These are phyloP conservation scores for Calycopis cecrops DNA, from an alignment of 1,140 invertebrate genomes.

Conservation along the genomic window DNA sequence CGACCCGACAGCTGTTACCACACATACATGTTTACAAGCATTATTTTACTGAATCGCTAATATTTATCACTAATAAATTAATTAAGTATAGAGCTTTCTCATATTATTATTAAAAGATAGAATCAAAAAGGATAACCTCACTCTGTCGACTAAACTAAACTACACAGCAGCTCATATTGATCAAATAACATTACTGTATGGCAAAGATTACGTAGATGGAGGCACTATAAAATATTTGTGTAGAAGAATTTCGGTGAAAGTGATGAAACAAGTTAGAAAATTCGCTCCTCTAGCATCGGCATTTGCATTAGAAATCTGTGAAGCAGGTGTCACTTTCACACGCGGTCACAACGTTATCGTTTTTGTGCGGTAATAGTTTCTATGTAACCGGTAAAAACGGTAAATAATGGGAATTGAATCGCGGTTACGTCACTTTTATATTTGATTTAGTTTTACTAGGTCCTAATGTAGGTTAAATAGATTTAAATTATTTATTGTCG, in stretches of 20 bases:
- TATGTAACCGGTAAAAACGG: background rate
- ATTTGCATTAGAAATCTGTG: constrained; percentile 67
- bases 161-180: too few species aligned
- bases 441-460: too few species aligned
- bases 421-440: background rate
- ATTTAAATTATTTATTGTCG: too few species aligned
- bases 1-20: too few species aligned
- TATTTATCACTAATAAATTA: too few species aligned
- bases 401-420: background rate
- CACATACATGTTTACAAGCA: too few species aligned
- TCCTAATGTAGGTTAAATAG: too few species aligned
- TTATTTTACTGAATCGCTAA: background rate
- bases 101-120: too few species aligned
- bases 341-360: constrained; percentile 33
- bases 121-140: too few species aligned
- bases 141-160: too few species aligned
- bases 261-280: constrained; percentile 54
- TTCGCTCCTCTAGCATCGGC: constrained; percentile 56
- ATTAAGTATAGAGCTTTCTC: too few species aligned
- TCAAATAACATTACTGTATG: background rate
- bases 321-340: constrained; percentile 57
- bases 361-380: constrained; percentile 6
- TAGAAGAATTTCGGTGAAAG: constrained; percentile 41
- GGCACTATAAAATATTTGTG: constrained; percentile 17
- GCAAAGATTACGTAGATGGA: background rate